These are phyloP conservation scores for Caenorhabditis angaria DNA, from an alignment of 2,888 invertebrate genomes.

Conservation along the genomic window DNA sequence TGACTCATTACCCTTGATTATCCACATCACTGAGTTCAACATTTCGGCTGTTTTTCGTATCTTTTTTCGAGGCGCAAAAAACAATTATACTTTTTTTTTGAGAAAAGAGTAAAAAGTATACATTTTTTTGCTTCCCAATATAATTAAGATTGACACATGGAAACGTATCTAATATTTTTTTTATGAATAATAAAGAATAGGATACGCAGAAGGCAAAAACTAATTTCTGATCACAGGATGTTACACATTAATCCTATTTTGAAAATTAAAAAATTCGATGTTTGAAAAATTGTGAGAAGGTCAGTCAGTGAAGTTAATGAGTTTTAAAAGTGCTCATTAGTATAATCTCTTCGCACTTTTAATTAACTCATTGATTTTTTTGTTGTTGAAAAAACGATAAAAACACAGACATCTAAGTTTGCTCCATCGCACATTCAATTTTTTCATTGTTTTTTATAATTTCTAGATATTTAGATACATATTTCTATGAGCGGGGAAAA, in stretches of 20 bases:
- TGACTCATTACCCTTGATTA: neutral
- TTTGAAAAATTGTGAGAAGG: no score
- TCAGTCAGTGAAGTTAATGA: no score
- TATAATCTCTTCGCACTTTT: no score
- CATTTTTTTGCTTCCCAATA: neutral
- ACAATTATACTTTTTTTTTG: neutral
- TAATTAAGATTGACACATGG: neutral
- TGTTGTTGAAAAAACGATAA: no score
- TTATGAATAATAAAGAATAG: neutral
- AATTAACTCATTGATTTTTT: no score
- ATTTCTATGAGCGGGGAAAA: neutral
- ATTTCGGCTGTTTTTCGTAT: neutral
- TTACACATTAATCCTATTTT: neutral
- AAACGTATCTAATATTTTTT: neutral
- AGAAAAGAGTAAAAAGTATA: neutral
- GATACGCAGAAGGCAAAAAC: no score
- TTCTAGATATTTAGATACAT: no score
- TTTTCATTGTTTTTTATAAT: no score
- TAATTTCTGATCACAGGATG: constrained; percentile 2
- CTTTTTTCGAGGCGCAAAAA: neutral
- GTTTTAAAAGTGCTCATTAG: no score
- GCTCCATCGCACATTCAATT: no score
- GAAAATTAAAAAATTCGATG: neutral
- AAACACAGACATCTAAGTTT: no score
- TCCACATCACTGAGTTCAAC: neutral